A percentile compares a stretch with the other conserved stretches of the same genome.
These are phyloP conservation scores for Pardosa pseudoannulata DNA, from an alignment of 2,888 invertebrate genomes.

Conservation along the genomic window DNA sequence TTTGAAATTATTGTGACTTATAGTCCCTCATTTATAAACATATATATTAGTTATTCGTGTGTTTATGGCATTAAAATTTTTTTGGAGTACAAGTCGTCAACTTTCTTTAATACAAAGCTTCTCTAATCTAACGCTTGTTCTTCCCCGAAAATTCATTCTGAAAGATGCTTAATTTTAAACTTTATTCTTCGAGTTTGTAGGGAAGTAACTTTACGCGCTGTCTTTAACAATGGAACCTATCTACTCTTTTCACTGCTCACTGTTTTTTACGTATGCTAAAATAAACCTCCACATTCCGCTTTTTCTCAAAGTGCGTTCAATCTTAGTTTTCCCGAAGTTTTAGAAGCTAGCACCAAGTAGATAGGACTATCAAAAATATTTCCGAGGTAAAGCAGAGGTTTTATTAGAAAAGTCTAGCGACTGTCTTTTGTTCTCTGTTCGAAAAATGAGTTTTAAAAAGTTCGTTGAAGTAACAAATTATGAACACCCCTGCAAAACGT, in stretches of 20 bases:
- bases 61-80: too few relatives aligned
- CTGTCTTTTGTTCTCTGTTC: conserved; percentile 42
- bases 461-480: conserved; percentile 42
- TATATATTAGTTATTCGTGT: too few relatives aligned
- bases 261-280: background rate
- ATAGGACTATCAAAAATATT: conserved; percentile 62
- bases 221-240: conserved; percentile 43
- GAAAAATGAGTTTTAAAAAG: conserved; percentile 50
- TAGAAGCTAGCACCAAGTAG: conserved; percentile 22
- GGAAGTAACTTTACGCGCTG: conserved; percentile 14
- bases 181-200: conserved; percentile 37
- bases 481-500: conserved; percentile 33
- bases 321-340: conserved; percentile 13
- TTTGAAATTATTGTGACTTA: too few relatives aligned
- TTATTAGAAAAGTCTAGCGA: conserved; percentile 42
- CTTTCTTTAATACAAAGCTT: background rate
- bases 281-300: conserved; percentile 8
- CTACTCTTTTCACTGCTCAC: conserved; percentile 13
- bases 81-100: background rate
- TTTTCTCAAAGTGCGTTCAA: conserved; percentile 16
- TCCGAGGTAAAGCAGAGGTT: conserved; percentile 27
- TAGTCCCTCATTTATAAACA: too few relatives aligned
- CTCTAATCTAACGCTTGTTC: conserved; percentile 34
- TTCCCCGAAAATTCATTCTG: background rate
- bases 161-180: conserved; percentile 31